These are phyloP conservation scores for Myrmecophaga tridactyla DNA, from an alignment of 2,113 vertebrate genomes.

Conservation along the genomic window DNA sequence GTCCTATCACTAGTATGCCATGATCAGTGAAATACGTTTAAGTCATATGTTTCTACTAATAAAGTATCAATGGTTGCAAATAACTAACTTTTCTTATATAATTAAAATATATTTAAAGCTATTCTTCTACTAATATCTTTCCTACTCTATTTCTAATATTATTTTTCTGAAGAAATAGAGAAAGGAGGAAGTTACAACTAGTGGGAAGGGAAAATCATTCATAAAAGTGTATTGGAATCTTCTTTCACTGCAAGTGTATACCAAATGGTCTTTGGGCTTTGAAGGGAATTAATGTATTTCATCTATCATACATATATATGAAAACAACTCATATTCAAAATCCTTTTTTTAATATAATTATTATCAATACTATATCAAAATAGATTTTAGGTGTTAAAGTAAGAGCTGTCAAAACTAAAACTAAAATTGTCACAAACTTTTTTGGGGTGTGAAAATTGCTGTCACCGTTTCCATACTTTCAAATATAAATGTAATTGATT, in stretches of 20 bases:
- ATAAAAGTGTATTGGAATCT: neutral
- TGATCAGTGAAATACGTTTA: neutral
- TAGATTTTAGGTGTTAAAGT: neutral
- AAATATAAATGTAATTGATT: neutral
- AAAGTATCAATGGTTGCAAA: neutral
- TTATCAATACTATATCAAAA: neutral
- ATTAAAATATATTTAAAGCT: constrained; percentile 1
- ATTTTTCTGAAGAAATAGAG: neutral
- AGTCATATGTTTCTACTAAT: neutral
- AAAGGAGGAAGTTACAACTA: neutral
- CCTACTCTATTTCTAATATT: neutral
- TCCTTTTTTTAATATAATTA: neutral
- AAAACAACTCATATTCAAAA: neutral
- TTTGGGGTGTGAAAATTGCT: neutral
- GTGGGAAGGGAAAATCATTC: neutral
- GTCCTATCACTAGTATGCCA: neutral
- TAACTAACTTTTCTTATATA: neutral
- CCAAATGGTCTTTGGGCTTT: neutral
- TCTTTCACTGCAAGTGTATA: neutral
- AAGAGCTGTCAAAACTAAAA: constrained; percentile 50
- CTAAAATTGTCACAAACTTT: neutral
- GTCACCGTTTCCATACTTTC: neutral
- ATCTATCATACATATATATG: neutral
- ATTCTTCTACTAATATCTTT: neutral
- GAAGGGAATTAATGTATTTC: neutral